phyloP scores from a whole-genome alignment of 1,140 invertebrate genomes.

The Sycobia sp. region DNA sequence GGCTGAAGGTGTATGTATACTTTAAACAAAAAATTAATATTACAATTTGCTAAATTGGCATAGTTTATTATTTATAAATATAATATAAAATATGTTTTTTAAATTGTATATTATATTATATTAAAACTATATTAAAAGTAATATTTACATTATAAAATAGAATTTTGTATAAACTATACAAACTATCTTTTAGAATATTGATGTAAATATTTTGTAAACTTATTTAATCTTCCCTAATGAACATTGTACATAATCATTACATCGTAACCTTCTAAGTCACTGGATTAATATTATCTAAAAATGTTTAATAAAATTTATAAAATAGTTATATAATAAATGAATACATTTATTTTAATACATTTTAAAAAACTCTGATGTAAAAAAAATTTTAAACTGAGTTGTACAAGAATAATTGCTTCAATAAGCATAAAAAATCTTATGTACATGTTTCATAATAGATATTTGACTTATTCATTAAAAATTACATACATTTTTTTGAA shows the following conservation, averaged over 20 bases:
- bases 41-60: background rate
- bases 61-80: conserved; percentile 19
- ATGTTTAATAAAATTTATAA: no score
- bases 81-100: background rate
- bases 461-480: no score
- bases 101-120: no score
- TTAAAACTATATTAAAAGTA: conserved; percentile 1
- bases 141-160: background rate
- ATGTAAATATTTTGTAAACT: conserved; percentile 13
- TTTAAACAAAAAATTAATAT: conserved; percentile 13
- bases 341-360: background rate
- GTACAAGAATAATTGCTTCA: no score
- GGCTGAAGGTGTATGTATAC: conserved; percentile 15
- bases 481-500: no score
- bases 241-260: conserved; percentile 13
- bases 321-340: background rate
- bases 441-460: no score
- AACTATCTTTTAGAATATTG: background rate
- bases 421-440: no score
- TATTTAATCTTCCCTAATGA: conserved; percentile 10
- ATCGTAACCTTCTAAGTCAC: background rate
- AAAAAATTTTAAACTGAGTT: no score
- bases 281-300: background rate
- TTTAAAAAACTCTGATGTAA: background rate
- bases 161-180: conserved; percentile 25